Conservation (phyloP, 2,113 vertebrate species). For the Chaenocephalus aceratus region DNA sequence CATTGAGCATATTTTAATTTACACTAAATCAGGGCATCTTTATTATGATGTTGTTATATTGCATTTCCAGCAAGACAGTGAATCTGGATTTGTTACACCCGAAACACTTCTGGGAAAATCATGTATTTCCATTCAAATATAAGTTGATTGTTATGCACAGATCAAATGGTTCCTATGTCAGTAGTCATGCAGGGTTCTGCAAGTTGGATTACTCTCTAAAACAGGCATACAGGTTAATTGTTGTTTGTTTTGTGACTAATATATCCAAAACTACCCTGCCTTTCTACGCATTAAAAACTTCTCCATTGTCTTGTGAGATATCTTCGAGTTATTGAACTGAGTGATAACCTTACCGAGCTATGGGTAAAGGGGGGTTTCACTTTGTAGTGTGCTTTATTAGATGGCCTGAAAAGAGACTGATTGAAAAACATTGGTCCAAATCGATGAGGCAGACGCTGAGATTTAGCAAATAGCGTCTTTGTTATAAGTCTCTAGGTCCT, state of each 20-base stretch:
- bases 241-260: neutral
- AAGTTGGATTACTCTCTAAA: neutral
- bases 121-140: neutral
- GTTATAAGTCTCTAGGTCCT: neutral
- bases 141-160: neutral
- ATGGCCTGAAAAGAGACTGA: too few relatives aligned
- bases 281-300: neutral
- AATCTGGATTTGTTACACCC: too few relatives aligned
- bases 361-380: neutral
- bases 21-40: too few relatives aligned
- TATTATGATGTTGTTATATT: neutral
- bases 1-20: neutral
- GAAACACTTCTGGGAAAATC: neutral
- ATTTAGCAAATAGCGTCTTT: neutral
- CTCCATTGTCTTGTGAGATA: neutral
- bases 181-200: neutral
- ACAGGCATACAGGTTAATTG: neutral
- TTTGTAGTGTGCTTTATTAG: too few relatives aligned
- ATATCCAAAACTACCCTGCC: neutral
- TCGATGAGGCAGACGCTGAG: neutral
- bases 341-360: neutral
- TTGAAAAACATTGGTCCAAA: too few relatives aligned
- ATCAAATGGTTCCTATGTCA: neutral
- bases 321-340: neutral
- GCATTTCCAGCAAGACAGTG: neutral